A percentile compares a stretch with the other conserved stretches of the same genome.
Conservation (phyloP, 2,113 vertebrate genomes). For the Leucopternis melanops region DNA sequence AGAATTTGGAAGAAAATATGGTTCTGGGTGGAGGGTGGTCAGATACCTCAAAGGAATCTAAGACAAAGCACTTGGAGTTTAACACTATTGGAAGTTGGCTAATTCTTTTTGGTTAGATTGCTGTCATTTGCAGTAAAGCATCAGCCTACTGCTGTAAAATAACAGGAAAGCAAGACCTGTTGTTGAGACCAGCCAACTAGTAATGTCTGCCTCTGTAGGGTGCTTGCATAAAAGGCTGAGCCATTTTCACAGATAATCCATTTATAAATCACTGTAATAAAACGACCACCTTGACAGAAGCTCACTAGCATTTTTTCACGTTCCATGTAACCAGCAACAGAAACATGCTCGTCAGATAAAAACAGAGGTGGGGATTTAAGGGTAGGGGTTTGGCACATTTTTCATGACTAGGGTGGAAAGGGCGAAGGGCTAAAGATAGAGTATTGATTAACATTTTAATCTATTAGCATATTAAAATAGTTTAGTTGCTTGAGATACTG, state of each 20-base stretch:
- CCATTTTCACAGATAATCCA: conserved; percentile 50
- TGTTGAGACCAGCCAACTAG: neutral
- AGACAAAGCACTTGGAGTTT: neutral
- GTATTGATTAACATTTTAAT: neutral
- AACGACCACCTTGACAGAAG: conserved; percentile 45
- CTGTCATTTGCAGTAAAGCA: conserved; percentile 9
- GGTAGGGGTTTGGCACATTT: neutral
- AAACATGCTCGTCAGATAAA: conserved; percentile 6
- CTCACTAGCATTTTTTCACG: conserved; percentile 26
- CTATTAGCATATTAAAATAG: neutral
- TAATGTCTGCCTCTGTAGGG: neutral
- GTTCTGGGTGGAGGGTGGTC: neutral
- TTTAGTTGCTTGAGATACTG: neutral
- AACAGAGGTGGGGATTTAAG: neutral
- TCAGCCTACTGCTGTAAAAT: neutral
- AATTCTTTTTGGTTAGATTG: neutral
- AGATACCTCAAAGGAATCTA: neutral
- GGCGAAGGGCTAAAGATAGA: neutral
- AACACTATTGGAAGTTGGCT: neutral
- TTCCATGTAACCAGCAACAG: conserved; percentile 63
- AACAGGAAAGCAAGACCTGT: neutral
- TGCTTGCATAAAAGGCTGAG: conserved; percentile 38
- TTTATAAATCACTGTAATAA: conserved; percentile 55
- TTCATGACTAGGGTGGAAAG: neutral
- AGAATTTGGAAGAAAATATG: neutral